Evolutionary conservation across 2,797 vertebrate species (phyloP).

Genomic region (Crypturellus tataupa): DNA sequence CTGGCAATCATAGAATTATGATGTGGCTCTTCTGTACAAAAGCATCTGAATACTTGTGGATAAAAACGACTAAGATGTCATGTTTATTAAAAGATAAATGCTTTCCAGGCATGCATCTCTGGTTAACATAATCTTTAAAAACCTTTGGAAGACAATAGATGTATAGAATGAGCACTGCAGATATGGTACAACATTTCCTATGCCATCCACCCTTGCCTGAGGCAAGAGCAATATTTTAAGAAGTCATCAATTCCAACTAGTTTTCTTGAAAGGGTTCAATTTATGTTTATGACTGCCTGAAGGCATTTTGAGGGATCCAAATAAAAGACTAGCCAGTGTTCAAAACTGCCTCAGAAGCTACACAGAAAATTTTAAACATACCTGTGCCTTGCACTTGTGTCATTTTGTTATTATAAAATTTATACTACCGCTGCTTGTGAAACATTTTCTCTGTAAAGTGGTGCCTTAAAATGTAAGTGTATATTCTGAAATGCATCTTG

Average conservation of each 20-base stretch:
- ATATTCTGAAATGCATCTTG: background rate
- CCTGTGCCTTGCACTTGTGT: background rate
- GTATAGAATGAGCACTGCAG: background rate
- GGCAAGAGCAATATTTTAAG: background rate
- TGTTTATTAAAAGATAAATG: background rate
- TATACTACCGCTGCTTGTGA: slow-evolving; percentile 8
- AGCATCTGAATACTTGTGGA: background rate
- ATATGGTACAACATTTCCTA: background rate
- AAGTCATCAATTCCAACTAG: background rate
- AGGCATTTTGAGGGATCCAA: slow-evolving; percentile 22
- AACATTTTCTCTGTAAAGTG: slow-evolving; percentile 3
- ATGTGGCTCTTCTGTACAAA: background rate
- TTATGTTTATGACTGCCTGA: slow-evolving; percentile 18
- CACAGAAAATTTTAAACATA: background rate
- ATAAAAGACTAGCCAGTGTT: background rate
- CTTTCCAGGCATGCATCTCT: background rate
- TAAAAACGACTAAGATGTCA: background rate
- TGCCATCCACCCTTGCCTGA: background rate
- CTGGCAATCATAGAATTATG: background rate
- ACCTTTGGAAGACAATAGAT: background rate
- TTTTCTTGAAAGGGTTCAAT: slow-evolving; percentile 39
- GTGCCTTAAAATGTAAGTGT: slow-evolving; percentile 41
- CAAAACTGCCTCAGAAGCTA: background rate
- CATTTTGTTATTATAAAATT: background rate
- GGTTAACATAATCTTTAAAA: slow-evolving; percentile 22